These are phyloP conservation scores for Pheosia gnoma DNA, from an alignment of 2,888 invertebrate species.

Conservation along the genomic window DNA sequence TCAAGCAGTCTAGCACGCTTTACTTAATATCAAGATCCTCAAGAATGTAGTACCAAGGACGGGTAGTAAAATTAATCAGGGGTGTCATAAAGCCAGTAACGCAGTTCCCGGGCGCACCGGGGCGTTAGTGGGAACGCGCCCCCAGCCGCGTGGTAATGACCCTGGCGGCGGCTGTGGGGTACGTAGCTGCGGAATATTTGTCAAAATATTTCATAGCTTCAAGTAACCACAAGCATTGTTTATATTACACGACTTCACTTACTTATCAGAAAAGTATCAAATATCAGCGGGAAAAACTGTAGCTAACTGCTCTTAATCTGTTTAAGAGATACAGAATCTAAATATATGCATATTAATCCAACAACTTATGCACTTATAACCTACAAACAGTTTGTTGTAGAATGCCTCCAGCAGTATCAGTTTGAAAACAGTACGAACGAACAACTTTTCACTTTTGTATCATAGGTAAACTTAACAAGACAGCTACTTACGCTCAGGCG, in stretches of 20 bases:
- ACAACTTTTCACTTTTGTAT: neutral
- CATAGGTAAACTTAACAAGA: neutral
- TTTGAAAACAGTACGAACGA: too few species aligned
- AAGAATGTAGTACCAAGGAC: slow-evolving; percentile 44
- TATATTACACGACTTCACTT: too few species aligned
- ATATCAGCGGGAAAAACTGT: too few species aligned
- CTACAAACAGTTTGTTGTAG: too few species aligned
- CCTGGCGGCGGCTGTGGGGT: slow-evolving; percentile 48
- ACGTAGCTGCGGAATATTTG: slow-evolving; percentile 37
- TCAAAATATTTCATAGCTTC: slow-evolving; percentile 37
- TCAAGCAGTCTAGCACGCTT: neutral
- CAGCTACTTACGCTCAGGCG: neutral
- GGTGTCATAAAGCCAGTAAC: slow-evolving; percentile 53
- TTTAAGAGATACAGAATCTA: too few species aligned
- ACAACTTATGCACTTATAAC: too few species aligned
- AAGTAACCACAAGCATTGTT: neutral
- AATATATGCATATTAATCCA: too few species aligned
- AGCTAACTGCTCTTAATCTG: too few species aligned
- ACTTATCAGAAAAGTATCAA: too few species aligned
- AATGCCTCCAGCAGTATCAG: too few species aligned
- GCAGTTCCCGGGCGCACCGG: slow-evolving; percentile 47
- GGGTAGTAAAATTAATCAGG: slow-evolving; percentile 49
- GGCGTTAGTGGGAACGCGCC: slow-evolving; percentile 50
- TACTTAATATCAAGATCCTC: neutral
- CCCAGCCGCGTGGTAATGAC: slow-evolving; percentile 64